Percentiles rank a stretch among this genome's conserved stretches.
phyloP scores from a whole-genome alignment of 2,888 invertebrate genomes.

The Auanema freiburgensis region DNA sequence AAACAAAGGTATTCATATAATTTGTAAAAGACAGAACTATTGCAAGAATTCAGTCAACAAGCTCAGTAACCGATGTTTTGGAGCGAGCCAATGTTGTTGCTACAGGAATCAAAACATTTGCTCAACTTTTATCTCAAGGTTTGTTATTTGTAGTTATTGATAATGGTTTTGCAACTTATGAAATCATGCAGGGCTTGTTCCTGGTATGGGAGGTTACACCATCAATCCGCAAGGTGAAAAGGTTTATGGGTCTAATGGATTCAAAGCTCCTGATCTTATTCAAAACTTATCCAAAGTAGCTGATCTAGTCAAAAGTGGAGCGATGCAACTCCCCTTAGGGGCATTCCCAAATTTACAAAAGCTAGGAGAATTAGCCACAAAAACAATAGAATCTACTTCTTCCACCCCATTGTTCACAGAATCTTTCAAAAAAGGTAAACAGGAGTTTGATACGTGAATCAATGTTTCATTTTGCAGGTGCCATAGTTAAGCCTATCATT shows the following conservation, averaged over 20 bases:
- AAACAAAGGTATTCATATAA: not conserved
- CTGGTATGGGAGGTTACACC: constrained; percentile 50
- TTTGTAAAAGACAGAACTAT: too few relatives aligned
- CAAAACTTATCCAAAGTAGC: constrained; percentile 30
- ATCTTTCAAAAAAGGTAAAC: not conserved
- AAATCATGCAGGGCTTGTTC: constrained; percentile 16
- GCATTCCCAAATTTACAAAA: constrained; percentile 30
- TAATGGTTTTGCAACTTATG: not conserved
- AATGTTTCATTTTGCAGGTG: not conserved
- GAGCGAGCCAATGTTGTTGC: constrained; percentile 43
- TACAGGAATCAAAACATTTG: constrained; percentile 50
- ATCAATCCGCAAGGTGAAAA: constrained; percentile 33
- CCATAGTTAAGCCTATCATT: too few relatives aligned
- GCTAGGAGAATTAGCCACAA: constrained; percentile 10
- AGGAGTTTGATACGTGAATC: too few relatives aligned
- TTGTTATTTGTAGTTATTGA: constrained; percentile 12
- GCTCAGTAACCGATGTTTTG: constrained; percentile 9
- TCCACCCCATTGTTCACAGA: too few relatives aligned
- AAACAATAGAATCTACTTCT: too few relatives aligned
- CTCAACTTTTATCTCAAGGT: constrained; percentile 45
- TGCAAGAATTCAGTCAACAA: not conserved
- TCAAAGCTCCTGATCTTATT: constrained; percentile 19
- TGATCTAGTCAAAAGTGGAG: constrained; percentile 29
- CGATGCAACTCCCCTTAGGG: constrained; percentile 23
- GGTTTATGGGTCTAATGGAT: constrained; percentile 11